phyloP scores from a whole-genome alignment of 2,113 vertebrate species.

The Apteryx owenii region DNA sequence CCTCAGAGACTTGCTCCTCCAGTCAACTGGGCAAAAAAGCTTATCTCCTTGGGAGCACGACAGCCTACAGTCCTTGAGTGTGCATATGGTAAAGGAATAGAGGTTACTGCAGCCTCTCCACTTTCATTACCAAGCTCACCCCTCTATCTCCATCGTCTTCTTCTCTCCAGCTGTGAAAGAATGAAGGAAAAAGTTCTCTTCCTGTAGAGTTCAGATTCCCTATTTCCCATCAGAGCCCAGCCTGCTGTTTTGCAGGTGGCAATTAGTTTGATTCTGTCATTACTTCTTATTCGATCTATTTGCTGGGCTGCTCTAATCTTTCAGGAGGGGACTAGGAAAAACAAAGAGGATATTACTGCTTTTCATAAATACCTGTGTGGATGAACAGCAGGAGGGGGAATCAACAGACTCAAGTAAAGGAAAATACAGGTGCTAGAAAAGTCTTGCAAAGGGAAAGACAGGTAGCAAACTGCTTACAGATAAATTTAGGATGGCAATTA shows the following conservation, averaged over 20 bases:
- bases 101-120: neutral
- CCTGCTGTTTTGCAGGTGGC: neutral
- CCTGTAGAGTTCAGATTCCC: neutral
- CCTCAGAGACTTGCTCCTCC: neutral
- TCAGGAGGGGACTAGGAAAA: neutral
- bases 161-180: neutral
- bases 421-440: neutral
- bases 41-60: neutral
- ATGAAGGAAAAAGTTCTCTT: neutral
- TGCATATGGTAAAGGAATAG: neutral
- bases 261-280: neutral
- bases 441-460: neutral
- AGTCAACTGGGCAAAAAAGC: neutral
- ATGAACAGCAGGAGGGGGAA: neutral
- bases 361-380: neutral
- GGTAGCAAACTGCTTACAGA: neutral
- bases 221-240: neutral
- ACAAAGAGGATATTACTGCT: neutral
- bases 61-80: fast-evolving
- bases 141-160: neutral
- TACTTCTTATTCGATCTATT: neutral
- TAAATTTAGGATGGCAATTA: neutral
- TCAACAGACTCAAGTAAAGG: neutral
- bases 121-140: neutral
- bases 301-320: neutral